Conservation (phyloP, 2,797 vertebrate species). For the Threskiornis aethiopicus region DNA sequence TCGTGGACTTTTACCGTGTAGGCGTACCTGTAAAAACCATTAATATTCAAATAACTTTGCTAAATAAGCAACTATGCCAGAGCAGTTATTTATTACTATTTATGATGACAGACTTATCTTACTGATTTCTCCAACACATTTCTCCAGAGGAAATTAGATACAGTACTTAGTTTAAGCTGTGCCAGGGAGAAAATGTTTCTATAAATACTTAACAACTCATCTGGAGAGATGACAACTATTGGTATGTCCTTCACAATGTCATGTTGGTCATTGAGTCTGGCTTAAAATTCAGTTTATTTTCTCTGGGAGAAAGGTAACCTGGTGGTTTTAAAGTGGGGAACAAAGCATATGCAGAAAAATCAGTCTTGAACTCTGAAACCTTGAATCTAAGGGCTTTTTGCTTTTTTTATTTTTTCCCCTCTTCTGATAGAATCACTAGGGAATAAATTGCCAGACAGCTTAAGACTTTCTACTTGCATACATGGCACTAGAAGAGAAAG, state of each 20-base stretch:
- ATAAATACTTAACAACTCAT: slow-evolving; percentile 74
- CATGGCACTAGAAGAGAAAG: background rate
- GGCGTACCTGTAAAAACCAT: background rate
- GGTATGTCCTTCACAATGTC: slow-evolving; percentile 68
- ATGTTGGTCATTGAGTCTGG: background rate
- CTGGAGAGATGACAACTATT: slow-evolving; percentile 61
- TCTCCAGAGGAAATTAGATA: slow-evolving; percentile 74
- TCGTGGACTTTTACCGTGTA: background rate
- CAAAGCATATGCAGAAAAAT: background rate
- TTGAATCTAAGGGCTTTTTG: background rate
- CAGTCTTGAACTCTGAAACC: background rate
- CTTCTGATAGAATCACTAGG: background rate
- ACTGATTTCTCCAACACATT: slow-evolving; percentile 55
- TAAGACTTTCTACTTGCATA: background rate
- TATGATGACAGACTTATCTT: slow-evolving; percentile 65
- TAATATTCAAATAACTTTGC: slow-evolving; percentile 51
- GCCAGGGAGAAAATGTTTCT: slow-evolving; percentile 69
- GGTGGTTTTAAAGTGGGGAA: background rate
- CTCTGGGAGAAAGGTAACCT: background rate
- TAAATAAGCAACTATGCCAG: slow-evolving; percentile 42
- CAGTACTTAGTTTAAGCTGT: slow-evolving; percentile 62
- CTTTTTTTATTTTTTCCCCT: accelerated
- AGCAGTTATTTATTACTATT: slow-evolving; percentile 66
- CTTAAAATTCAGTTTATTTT: slow-evolving; percentile 44
- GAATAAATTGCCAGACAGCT: background rate